phyloP scores from a whole-genome alignment of 2,113 vertebrate genomes.

The Oryctolagus cuniculus region mOryCun1.1 NC_091444.1:51066001-51066500 shows the following conservation, averaged over 20 bases:
- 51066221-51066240: background rate
- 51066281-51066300: background rate
- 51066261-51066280: background rate
- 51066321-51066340: background rate
- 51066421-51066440: background rate
- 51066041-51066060: background rate
- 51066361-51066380: background rate
- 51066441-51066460: background rate
- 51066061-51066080: conserved; percentile 21
- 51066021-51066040: background rate
- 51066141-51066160: background rate
- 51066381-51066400: background rate
- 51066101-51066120: background rate
- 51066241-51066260: background rate
- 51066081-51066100: background rate
- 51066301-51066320: background rate
- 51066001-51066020: background rate
- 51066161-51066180: background rate
- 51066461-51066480: background rate
- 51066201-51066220: background rate
- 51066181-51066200: background rate
- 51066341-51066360: background rate
- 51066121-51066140: conserved; percentile 8
- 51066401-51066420: background rate
- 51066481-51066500: background rate